phyloP scores from a whole-genome alignment of 92 coral and sea anemone genomes.

The Muricea muricata region DNA sequence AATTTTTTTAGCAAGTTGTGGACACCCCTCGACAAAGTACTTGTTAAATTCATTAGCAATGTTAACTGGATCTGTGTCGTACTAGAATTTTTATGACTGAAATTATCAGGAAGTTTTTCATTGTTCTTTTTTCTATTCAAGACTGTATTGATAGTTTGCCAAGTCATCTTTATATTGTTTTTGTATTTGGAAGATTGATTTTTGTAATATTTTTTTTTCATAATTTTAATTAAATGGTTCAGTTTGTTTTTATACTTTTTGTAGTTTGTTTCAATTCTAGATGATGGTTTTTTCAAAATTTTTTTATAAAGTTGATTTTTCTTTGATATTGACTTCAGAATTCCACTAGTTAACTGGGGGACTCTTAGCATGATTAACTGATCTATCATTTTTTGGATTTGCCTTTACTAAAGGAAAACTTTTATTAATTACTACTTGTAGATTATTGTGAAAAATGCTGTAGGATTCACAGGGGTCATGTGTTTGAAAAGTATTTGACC shows the following conservation, averaged over 20 bases:
- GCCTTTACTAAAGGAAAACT: background rate
- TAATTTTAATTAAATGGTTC: background rate
- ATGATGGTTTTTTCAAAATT: background rate
- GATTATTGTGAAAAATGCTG: background rate
- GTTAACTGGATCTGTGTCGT: background rate
- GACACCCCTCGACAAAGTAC: conserved; percentile 14
- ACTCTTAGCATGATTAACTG: background rate
- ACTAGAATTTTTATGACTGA: background rate
- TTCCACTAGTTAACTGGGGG: background rate
- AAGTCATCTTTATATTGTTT: background rate
- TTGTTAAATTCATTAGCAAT: conserved; percentile 28
- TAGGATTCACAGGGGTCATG: background rate
- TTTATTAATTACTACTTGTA: background rate
- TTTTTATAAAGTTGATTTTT: conserved; percentile 8
- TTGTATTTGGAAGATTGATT: background rate
- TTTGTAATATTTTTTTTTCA: background rate
- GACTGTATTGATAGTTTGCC: conserved; percentile 5
- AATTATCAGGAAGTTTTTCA: background rate
- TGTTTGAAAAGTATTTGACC: background rate
- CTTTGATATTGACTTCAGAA: background rate
- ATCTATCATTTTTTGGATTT: no score
- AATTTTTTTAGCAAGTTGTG: conserved; percentile 2
- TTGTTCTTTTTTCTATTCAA: background rate
- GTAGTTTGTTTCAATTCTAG: background rate
- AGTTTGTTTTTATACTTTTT: background rate